A percentile compares a stretch with the other conserved stretches of the same genome.
These are phyloP conservation scores for Phyllostomus discolor DNA, from an alignment of 2,113 vertebrate genomes.

Conservation along the genomic window DNA sequence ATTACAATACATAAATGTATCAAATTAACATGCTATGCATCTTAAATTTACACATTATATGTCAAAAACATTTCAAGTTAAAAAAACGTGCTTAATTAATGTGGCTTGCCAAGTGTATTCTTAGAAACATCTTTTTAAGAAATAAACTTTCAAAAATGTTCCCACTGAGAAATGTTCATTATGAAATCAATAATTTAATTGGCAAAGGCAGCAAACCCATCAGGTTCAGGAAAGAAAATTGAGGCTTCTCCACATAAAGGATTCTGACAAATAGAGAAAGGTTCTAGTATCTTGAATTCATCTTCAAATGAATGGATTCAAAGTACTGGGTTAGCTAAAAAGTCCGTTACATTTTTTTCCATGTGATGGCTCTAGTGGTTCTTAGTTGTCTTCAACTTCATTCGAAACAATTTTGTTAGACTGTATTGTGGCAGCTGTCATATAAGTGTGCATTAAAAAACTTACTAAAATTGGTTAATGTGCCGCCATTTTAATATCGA, in stretches of 20 bases:
- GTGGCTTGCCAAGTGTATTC: neutral
- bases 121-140: neutral
- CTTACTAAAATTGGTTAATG: too few species aligned
- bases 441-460: too few species aligned
- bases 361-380: too few species aligned
- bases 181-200: neutral
- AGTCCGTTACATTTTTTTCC: too few species aligned
- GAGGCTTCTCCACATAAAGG: neutral
- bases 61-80: neutral
- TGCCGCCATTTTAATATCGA: too few species aligned
- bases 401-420: too few species aligned
- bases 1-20: neutral
- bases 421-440: too few species aligned
- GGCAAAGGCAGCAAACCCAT: neutral
- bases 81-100: neutral
- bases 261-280: neutral
- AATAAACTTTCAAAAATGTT: neutral
- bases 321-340: neutral
- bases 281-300: neutral
- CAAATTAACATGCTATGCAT: too few species aligned
- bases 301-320: neutral
- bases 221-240: neutral
- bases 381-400: too few species aligned
- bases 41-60: too few species aligned
- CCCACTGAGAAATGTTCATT: neutral